Conservation (phyloP, 2,113 vertebrate genomes). For the Scomber scombrus region DNA sequence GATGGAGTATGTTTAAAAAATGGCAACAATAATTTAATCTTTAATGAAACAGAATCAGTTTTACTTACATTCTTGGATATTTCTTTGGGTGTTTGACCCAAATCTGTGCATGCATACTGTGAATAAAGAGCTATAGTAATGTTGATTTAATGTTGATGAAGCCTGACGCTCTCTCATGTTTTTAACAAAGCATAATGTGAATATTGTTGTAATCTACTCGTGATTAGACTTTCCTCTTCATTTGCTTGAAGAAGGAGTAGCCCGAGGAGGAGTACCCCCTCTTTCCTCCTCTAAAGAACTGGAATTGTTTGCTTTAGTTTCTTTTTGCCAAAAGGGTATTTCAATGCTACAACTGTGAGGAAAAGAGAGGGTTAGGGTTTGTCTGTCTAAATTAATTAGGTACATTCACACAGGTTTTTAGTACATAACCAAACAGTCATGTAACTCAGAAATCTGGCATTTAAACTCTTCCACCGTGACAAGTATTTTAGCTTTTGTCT, state of each 20-base stretch:
- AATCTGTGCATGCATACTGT: neutral
- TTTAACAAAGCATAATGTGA: too few species aligned
- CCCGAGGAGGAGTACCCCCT: neutral
- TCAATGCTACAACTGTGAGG: neutral
- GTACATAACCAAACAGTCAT: neutral
- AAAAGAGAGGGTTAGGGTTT: neutral
- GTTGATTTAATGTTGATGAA: neutral
- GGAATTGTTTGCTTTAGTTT: neutral
- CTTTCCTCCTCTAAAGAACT: slow-evolving; percentile 4
- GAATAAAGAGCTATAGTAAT: neutral
- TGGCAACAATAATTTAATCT: too few species aligned
- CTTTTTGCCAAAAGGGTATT: neutral
- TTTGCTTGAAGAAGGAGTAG: neutral
- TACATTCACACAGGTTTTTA: slow-evolving; percentile 17
- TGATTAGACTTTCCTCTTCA: neutral
- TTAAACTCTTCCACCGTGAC: neutral
- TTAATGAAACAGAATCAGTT: too few species aligned
- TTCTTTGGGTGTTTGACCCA: neutral
- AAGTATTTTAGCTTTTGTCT: slow-evolving; percentile 18
- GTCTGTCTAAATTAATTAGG: slow-evolving; percentile 10
- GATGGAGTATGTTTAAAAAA: neutral
- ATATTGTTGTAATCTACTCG: too few species aligned
- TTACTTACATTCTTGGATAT: neutral
- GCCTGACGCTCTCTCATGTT: too few species aligned
- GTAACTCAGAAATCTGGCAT: neutral